A percentile compares a stretch with the other conserved stretches of the same genome.
These are phyloP conservation scores for Syrista parreyssii DNA, from an alignment of 2,888 invertebrate species.

Conservation along the genomic window DNA sequence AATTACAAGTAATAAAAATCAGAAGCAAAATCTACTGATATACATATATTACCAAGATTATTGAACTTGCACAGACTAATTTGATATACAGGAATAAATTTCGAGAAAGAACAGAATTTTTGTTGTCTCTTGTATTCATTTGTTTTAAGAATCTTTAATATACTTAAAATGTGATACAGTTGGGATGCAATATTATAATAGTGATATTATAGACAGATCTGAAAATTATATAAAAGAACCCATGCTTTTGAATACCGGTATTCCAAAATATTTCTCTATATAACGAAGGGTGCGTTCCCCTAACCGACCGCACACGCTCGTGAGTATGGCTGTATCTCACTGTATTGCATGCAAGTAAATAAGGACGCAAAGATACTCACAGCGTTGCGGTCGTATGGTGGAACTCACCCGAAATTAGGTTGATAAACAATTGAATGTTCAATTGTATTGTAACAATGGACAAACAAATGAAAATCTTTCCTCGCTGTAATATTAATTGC, in stretches of 20 bases:
- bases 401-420: too few relatives aligned
- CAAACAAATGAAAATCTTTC: too few relatives aligned
- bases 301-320: too few relatives aligned
- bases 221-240: background rate
- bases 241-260: background rate
- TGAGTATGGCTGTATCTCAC: too few relatives aligned
- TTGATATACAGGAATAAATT: background rate
- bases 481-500: too few relatives aligned
- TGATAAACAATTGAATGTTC: too few relatives aligned
- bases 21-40: background rate
- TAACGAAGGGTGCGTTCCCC: too few relatives aligned
- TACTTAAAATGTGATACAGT: background rate
- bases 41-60: background rate
- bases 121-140: background rate
- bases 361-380: too few relatives aligned
- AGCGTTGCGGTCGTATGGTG: too few relatives aligned
- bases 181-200: background rate
- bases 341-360: too few relatives aligned
- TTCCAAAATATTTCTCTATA: too few relatives aligned
- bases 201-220: background rate
- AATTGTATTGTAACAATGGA: too few relatives aligned
- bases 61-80: background rate
- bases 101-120: background rate
- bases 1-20: background rate
- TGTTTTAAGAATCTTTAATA: background rate